These are phyloP conservation scores for Onychomys arenicola DNA, from an alignment of 2,797 vertebrate species.

Conservation along the genomic window DNA sequence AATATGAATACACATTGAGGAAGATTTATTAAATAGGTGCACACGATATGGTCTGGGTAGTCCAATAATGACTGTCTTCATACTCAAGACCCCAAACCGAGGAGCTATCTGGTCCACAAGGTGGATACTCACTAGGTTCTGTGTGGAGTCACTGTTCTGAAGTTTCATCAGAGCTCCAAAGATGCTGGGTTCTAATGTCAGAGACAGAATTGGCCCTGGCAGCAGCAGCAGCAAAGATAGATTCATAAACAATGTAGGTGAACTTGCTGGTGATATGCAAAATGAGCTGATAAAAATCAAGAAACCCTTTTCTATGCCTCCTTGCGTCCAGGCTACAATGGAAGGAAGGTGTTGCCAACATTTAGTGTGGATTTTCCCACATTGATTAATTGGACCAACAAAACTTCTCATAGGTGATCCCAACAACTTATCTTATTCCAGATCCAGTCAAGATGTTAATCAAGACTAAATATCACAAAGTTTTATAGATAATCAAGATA, in stretches of 20 bases:
- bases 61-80: not conserved
- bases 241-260: not conserved
- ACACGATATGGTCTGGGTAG: not conserved
- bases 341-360: not conserved
- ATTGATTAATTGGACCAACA: not conserved
- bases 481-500: not conserved
- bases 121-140: not conserved
- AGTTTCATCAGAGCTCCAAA: not conserved
- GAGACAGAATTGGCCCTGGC: not conserved
- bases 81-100: not conserved
- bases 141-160: not conserved
- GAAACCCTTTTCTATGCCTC: too few relatives aligned
- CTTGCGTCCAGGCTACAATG: not conserved
- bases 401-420: not conserved
- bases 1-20: not conserved
- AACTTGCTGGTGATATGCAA: not conserved
- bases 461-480: not conserved
- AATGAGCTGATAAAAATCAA: not conserved
- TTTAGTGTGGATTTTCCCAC: not conserved
- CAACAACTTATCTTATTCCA: not conserved
- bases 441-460: not conserved
- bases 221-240: not conserved
- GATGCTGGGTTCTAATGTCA: not conserved
- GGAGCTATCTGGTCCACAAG: not conserved
- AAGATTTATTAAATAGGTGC: not conserved